Evolutionary conservation across 1,140 invertebrate species (phyloP), one percentile per base, ranked within the genome.

Genomic region (Drosophila pallidifrons): DNA sequence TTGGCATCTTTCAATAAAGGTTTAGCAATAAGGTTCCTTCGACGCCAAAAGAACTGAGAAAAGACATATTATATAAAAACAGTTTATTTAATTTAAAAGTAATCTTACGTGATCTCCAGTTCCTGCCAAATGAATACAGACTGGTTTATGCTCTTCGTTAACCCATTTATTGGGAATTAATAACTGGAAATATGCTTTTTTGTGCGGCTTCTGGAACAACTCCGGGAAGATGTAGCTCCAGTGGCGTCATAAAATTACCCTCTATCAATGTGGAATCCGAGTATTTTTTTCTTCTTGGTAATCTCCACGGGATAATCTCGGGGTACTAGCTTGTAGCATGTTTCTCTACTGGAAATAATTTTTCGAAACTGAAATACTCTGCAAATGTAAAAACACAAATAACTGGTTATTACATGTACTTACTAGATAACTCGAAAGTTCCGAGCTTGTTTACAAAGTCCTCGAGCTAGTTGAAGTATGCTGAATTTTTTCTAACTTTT

Each of bases 41-140:
- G 93, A 85, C 98, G 94, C 97, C 98, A 99, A 93, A 96, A 99
- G 93, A 95, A 97, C 98, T 99, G 91, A 16, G 95, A 94, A 66
- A 65, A 1, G 41, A 38, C 49, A 47, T 43, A 11, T 28, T 13
- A 20, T 15, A 52, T 13, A n/a, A 1, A n/a, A 45, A 4, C 8
- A 54, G 43, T 8, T 10, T 51, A 41, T 47, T 13, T 13, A 28
- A n/a, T 11, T 59, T 5, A 41, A 11, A 58, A 35, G n/a, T 35
- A 32, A 46, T 93, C 95, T 95, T 95, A 99, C 98, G 95, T 99
- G 99, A 95, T 99, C 99, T 52, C 99, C 99, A 65, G 99, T 99
- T 46, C 98, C 98, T 65, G 99, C 98, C 68, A 99, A 94, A 92
- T 99, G 98, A 77, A 99, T 94, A 93, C 98, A 98, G 30, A 99